Base-by-base conservation (phyloP, 2,888 invertebrate species). In the Acanthococcus lagerstroemiae region DNA sequence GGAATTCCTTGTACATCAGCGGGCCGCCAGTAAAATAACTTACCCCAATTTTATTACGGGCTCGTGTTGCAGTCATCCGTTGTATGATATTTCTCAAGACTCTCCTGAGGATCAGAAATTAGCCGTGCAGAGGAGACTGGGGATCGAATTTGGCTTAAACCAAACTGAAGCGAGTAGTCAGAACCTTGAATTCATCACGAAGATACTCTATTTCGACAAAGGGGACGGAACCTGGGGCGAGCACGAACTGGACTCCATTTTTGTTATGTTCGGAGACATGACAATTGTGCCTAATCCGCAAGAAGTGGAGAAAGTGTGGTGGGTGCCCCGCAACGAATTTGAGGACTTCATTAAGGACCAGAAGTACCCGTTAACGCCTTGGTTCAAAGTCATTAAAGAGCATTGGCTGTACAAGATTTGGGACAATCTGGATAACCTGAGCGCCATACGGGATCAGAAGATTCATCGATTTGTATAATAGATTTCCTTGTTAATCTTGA, bases 41-140 rank as follows among this genome's bases (percentile, higher is more conserved):
- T 90, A 88, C 77, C 88, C 90, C 48, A 84, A 86, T 70, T 85
- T 85, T 73, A 94, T 89, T 74, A 93, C 96, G 17, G 97, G 97
- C 74, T 89, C 96, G 0, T 99, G 99, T 79, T 99, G 99, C 76
- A 95, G 95, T 76, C 99, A 99, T 78, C 99, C 99, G 0, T 77
- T 97, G 65, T 83, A 83, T 70, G 84, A 87, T 72, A 84, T 87
- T 48, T 85, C 86, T 72, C 82, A 83, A 21, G 82, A 87, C 71
- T 86, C 87, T 0, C 69, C 85, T 4, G 46, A 58, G 25, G 92
- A 92, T 3, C 82, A 91, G 2, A 83, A 82, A 70, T 77, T 80
- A 72, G 97, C 99, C 2, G 97, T 95, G 0, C 85, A 86, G 72
- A 81, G 99, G 61, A 83, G 95, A 73, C 79, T 97, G 1, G 83